Evolutionary conservation across 2,888 invertebrate species (phyloP).

Genomic region (Ectropis crepuscularia): DNA sequence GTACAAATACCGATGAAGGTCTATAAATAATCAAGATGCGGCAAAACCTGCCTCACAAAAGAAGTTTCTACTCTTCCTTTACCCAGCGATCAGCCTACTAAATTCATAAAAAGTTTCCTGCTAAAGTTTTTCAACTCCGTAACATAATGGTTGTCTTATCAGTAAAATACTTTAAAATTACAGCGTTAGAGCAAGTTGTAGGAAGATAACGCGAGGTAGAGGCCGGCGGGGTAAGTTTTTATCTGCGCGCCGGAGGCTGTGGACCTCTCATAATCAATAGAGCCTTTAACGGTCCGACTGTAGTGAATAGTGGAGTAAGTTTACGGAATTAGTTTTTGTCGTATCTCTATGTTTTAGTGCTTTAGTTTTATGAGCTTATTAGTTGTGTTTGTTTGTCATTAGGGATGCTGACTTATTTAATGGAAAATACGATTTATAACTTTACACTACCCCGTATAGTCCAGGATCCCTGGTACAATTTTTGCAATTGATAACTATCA

Average conservation of each 20-base stretch:
- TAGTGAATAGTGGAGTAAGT: conserved; percentile 31
- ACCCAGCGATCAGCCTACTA: too few species aligned
- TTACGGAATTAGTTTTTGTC: conserved; percentile 25
- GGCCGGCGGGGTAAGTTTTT: conserved; percentile 65
- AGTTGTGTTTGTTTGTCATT: neutral
- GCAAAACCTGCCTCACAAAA: too few species aligned
- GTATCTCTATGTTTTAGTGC: conserved; percentile 13
- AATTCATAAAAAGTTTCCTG: too few species aligned
- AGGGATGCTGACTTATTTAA: neutral
- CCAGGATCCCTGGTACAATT: too few species aligned
- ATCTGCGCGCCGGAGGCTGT: conserved; percentile 63
- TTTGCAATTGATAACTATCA: too few species aligned
- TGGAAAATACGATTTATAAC: too few species aligned
- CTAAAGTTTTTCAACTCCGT: neutral
- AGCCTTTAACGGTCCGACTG: conserved; percentile 33
- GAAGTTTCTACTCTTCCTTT: too few species aligned
- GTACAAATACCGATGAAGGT: too few species aligned
- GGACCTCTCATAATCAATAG: conserved; percentile 54
- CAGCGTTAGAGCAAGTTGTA: conserved; percentile 35
- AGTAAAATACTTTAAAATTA: conserved; percentile 48
- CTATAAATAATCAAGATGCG: too few species aligned
- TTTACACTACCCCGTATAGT: too few species aligned
- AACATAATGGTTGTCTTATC: conserved; percentile 63
- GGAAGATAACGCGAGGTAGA: conserved; percentile 15
- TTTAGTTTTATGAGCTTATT: conserved; percentile 13